Evolutionary conservation across 2,888 invertebrate genomes (phyloP).

Genomic region (Malachius bipustulatus): DNA sequence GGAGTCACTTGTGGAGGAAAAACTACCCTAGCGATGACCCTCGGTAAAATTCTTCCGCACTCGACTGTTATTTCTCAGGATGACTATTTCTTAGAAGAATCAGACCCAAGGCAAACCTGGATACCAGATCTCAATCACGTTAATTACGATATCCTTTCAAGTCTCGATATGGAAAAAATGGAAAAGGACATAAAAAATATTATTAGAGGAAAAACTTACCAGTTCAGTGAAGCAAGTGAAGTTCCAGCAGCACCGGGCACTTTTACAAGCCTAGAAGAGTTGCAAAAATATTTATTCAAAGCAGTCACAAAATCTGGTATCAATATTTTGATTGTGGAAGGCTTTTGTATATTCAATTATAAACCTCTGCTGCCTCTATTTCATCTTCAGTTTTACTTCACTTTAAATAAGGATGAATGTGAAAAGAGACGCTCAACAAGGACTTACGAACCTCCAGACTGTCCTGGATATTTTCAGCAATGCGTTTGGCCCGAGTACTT

Average conservation of each 20-base stretch:
- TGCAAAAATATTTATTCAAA: slow-evolving; percentile 15
- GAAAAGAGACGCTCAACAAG: slow-evolving; percentile 46
- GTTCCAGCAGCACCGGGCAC: slow-evolving; percentile 13
- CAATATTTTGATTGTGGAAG: slow-evolving; percentile 58
- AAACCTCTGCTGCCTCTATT: slow-evolving; percentile 54
- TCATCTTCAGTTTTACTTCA: slow-evolving; percentile 61
- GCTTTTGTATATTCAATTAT: slow-evolving; percentile 63
- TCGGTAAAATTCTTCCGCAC: slow-evolving; percentile 38
- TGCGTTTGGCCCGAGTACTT: slow-evolving; percentile 87
- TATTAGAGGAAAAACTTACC: slow-evolving; percentile 23
- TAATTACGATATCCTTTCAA: slow-evolving; percentile 62
- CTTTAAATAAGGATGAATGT: slow-evolving; percentile 57
- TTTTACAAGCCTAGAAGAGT: slow-evolving; percentile 10
- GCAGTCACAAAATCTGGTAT: slow-evolving; percentile 27
- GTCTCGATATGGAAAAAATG: slow-evolving; percentile 65
- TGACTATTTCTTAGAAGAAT: slow-evolving; percentile 56
- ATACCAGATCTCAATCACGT: slow-evolving; percentile 55
- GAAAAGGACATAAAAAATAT: slow-evolving; percentile 43
- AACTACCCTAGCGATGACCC: slow-evolving; percentile 52
- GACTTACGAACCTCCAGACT: slow-evolving; percentile 77
- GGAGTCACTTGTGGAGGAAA: slow-evolving; percentile 81
- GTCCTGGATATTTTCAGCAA: slow-evolving; percentile 74
- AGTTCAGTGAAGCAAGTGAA: not conserved
- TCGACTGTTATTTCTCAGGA: slow-evolving; percentile 57
- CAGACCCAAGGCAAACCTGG: slow-evolving; percentile 51